A percentile compares a stretch with the other conserved stretches of the same genome.
phyloP scores from a whole-genome alignment of 1,140 invertebrate species.

The Himalopsyche phryganea region DNA sequence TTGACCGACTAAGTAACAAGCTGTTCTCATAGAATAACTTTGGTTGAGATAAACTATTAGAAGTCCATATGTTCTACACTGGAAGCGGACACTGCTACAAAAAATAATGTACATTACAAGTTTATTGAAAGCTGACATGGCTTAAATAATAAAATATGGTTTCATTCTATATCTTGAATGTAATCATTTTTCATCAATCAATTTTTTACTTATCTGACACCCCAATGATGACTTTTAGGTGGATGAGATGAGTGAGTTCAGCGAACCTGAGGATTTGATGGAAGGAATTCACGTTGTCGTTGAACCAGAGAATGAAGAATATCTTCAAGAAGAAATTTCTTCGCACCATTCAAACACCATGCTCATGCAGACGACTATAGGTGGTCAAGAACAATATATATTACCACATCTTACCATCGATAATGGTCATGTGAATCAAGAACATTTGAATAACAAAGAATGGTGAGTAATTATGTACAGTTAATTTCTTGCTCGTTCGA shows the following conservation, averaged over 20 bases:
- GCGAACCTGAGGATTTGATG: constrained; percentile 78
- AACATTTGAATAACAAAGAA: constrained; percentile 38
- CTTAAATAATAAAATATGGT: too few relatives aligned
- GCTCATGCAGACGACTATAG: constrained; percentile 20
- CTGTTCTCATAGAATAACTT: too few relatives aligned
- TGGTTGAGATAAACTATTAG: too few relatives aligned
- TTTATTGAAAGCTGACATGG: too few relatives aligned
- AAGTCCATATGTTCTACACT: too few relatives aligned
- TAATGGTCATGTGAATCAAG: constrained; percentile 43
- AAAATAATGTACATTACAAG: too few relatives aligned
- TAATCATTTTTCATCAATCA: too few relatives aligned
- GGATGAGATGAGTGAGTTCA: constrained; percentile 63
- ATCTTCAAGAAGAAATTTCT: constrained; percentile 37
- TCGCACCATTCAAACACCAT: constrained; percentile 28
- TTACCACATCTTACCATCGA: constrained; percentile 49
- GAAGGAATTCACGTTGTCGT: constrained; percentile 72
- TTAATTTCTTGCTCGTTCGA: not conserved
- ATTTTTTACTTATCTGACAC: too few relatives aligned
- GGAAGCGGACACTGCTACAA: too few relatives aligned
- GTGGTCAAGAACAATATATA: constrained; percentile 29
- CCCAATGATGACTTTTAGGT: constrained; percentile 40
- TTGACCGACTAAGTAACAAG: too few relatives aligned
- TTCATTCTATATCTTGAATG: too few relatives aligned
- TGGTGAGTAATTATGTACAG: constrained; percentile 38
- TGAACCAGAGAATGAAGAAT: constrained; percentile 44